Base-by-base conservation (phyloP, 2,888 invertebrate species). In the Cephalotes varians region DNA sequence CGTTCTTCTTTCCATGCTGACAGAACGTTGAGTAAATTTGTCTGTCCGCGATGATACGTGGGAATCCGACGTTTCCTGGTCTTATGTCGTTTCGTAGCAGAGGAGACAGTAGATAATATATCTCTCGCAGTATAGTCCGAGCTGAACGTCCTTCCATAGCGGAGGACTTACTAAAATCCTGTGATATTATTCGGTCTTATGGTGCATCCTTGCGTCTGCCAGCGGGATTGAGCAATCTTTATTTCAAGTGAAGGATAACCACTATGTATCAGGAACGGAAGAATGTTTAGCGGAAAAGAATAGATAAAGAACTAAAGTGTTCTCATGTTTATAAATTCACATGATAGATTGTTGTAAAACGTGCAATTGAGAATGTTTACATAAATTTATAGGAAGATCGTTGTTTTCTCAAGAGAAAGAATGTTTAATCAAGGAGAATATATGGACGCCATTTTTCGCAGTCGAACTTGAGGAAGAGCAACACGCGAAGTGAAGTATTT, bases 11-110 rank as follows among this genome's bases (percentile, higher is more conserved):
- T 77, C 44, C 21, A 58, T 47, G 77, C 77, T 58, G 77, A 77
- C 77, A 69, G 69, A 74, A 60, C 73, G 77, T 69, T 77, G 77
- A 77, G 77, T 77, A 77, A 77, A 77, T 69, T 77, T 77, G 69
- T 77, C 77, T 44, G 56, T 77, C 77, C 44, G 25, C 56, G 56
- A 69, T 77, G 77, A 77, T 77, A 77, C 77, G 77, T 69, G 69
- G 77, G 56, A 69, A 77, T 77, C 69, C 64, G 44, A 54, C 69
- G 34, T 77, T 77, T 56, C 69, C 69, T 34, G 56, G 77, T 69
- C 77, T 77, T 77, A 77, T 18, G 69, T 77, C 69, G 77, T 69
- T 69, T 40, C 77, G 77, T 69, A 34, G 56, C 56, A 44, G 31
- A 18, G 34, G 58, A 77, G 77, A 69, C 56, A 69, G 77, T 47